Evolutionary conservation across 30 jellyfish, hydroid and myxozoan genomes (phyloP), one percentile per base, ranked within the genome.

Genomic region (Cassiopea xamachana): DNA sequence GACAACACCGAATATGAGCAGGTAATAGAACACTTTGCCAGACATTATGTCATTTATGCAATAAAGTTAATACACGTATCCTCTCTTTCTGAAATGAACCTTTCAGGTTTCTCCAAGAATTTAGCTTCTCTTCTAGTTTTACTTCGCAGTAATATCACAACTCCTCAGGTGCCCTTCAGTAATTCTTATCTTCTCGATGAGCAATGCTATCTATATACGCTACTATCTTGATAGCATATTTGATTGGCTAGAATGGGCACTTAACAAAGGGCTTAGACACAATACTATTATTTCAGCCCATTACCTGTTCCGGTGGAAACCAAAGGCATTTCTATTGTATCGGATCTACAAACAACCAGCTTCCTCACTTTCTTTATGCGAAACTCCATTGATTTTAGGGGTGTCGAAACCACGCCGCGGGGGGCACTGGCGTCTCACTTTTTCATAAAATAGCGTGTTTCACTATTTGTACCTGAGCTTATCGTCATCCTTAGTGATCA

Each of bases 1-100:
- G 2, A 80, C 87, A 74, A 89, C 87, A 84, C 96, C 91, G 80
- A 89, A 81, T 44, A 74, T 69, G 91, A 89, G 96, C 84, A 82
- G 45, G 60, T 71, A 69, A 17, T 14, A 68, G 10, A 82, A 18
- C 19, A 6, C 19, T 62, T 14, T 62, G 19, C 3, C 10, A 62
- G 14, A 14, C 7, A 62, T 3, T 27, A 62, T 62, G 27, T 13
- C 19, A 13, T 13, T 2, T 62, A 8, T 4, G 74, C 14, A 8
- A 8, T 58, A 7, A 58, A 58, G 13, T 5, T 13, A 58, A 58
- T 5, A 5, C 13, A 5, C 12, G 13, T 58, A 58, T 7, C 13
- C 13, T 13, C 13, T 13, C 7, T 5, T 5, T 5, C 69, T 13
- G 13, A 58, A 5, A 58, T 58, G 69, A 5, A 58, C 7, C 69